These are phyloP conservation scores for Trichomycterus rosablanca DNA, from an alignment of 2,113 vertebrate genomes.

Conservation along the genomic window DNA sequence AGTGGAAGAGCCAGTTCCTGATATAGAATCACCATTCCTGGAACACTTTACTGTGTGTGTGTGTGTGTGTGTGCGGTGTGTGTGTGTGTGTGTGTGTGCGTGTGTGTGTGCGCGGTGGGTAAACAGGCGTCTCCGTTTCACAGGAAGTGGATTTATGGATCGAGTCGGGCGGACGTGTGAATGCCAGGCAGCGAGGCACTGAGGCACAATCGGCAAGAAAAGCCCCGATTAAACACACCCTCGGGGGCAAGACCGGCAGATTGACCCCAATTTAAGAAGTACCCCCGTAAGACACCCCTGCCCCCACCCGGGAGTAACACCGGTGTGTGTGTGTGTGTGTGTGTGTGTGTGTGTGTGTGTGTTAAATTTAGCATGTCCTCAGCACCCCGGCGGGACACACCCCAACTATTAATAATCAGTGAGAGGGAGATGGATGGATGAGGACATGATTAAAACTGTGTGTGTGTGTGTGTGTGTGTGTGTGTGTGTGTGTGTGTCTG, in stretches of 20 bases:
- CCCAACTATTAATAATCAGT: constrained; percentile 17
- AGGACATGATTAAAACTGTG: too few species aligned
- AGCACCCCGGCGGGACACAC: not conserved
- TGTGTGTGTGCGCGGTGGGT: constrained; percentile 6
- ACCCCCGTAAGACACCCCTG: too few species aligned
- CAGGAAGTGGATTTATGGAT: constrained; percentile 50
- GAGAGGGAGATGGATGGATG: not conserved
- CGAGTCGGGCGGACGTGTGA: constrained; percentile 51
- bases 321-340: too few species aligned
- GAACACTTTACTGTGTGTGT: constrained; percentile 25
- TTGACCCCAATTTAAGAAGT: too few species aligned
- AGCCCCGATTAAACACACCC: constrained; percentile 13
- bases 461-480: constrained; percentile 16
- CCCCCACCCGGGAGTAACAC: too few species aligned
- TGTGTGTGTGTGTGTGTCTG: constrained; percentile 19
- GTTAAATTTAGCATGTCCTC: too few species aligned
- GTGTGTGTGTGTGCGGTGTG: constrained; percentile 27
- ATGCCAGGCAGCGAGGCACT: constrained; percentile 44
- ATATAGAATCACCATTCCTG: constrained; percentile 31
- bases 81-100: constrained; percentile 27
- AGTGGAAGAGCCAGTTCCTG: constrained; percentile 10
- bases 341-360: too few species aligned
- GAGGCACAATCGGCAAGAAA: constrained; percentile 1
- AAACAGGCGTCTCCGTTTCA: constrained; percentile 41
- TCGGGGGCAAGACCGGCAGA: not conserved